Base-by-base conservation (phyloP, 2,888 invertebrate genomes). In the Eilema sororculum region DNA sequence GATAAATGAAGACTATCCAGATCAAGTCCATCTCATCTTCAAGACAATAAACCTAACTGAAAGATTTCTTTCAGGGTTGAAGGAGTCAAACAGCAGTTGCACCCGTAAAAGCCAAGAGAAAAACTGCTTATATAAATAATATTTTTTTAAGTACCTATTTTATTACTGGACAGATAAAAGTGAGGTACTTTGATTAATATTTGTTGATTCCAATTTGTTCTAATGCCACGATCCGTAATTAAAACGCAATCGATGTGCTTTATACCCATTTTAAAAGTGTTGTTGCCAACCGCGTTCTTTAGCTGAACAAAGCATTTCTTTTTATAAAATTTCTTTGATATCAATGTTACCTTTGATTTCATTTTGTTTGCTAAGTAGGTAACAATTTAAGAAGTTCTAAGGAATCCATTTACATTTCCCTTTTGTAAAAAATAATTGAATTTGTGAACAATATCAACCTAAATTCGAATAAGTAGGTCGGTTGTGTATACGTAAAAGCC, bases 281-380 rank as follows among this genome's bases (percentile, higher is more conserved):
- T 46, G 52, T 52, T 52, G 9, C 52, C 52, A 52, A 52, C 52
- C 52, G 52, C 52, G 52, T n/a, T n/a, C n/a, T 52, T 20, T 52
- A 52, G n/a, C n/a, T 52, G 52, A 52, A 52, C n/a, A 52, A 20
- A 52, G 13, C 16, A 46, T 4, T 52, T 52, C 20, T 52, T 46
- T 52, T 8, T n/a, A 52, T 52, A 52, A n/a, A n/a, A 60, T 16
- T 57, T 10, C 22, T 63, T 71, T 65, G 28, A 25, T n/a, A 52
- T 58, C 25, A 13, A 24, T 24, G 13, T 25, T 57, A 12, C 24
- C n/a, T 57, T n/a, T 57, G 24, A 22, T 57, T 57, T 58, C 5
- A 24, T 58, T 58, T 58, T 9, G 25, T 57, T 57, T 57, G 13
- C 10, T 25, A 25, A 25, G 13, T 57, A 24, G 24, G 57, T 24